Base-by-base conservation (phyloP, 2,797 vertebrate genomes). In the Darevskia mixta region DNA sequence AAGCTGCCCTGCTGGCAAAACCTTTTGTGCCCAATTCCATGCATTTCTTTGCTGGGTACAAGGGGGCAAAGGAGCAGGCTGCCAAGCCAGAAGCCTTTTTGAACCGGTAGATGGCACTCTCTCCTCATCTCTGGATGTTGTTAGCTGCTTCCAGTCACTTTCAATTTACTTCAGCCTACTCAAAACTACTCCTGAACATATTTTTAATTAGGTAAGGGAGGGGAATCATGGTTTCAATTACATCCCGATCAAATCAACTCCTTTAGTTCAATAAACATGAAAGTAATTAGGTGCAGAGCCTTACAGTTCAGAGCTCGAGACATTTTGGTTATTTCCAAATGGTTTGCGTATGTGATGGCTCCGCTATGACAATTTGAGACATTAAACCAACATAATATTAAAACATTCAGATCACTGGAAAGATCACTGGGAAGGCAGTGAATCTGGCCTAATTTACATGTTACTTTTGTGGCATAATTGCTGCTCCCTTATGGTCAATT, bases 41-140 rank as follows among this genome's bases (percentile, higher is more conserved):
- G 11, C 43, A 13, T 58, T 78, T 83, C 45, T 79, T 58, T 73
- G 29, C 9, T 49, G 1, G 7, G 49, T n/a, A 7, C 0, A 71
- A 41, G 17, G 5, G 32, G 15, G 32, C 25, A 10, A 1, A 61
- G 35, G 17, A 32, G 23, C 38, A 78, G 41, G 18, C 23, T 23
- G 18, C n/a, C 32, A 32, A 69, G n/a, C 25, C 18, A 58, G 9
- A 83, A 77, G 41, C 27, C 23, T 27, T 32, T 17, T n/a, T 0
- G 20, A 67, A 85, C 94, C 97, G 95, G 92, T 29, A 85, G 97
- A 93, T 94, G 97, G 97, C 85, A 94, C 88, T 88, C 90, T 94
- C 91, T 86, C 86, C 90, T 92, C 11, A 92, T 17, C 72, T 15
- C 41, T 86, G 83, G 27, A 61, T 66, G 86, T 27, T 5, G 32